Evolutionary conservation across 2,888 invertebrate species (phyloP).

Genomic region (Oxytorus armatus): DNA sequence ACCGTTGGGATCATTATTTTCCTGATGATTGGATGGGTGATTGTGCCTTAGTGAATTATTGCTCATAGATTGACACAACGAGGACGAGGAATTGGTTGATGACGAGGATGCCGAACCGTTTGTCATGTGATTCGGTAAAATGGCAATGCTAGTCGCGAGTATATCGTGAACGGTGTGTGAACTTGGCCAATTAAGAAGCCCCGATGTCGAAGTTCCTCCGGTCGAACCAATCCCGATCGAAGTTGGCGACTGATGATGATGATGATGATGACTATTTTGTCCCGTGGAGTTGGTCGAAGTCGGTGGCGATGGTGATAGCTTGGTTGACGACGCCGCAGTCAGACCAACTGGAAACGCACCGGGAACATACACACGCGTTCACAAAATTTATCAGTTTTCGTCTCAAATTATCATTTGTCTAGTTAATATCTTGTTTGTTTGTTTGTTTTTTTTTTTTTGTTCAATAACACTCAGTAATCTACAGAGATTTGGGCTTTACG

Average conservation of each 20-base stretch:
- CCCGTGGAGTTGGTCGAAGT: constrained; percentile 80
- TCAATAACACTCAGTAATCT: neutral
- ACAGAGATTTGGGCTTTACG: neutral
- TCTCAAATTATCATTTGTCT: constrained; percentile 9
- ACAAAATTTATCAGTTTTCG: constrained; percentile 58
- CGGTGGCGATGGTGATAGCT: constrained; percentile 83
- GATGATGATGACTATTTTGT: constrained; percentile 27
- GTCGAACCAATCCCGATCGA: constrained; percentile 82
- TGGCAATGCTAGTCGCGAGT: constrained; percentile 76
- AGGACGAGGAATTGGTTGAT: constrained; percentile 67
- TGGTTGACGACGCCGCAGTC: constrained; percentile 82
- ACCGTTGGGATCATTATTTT: constrained; percentile 67
- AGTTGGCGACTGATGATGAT: constrained; percentile 20
- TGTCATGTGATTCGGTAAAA: constrained; percentile 70
- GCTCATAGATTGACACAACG: constrained; percentile 74
- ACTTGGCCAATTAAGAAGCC: constrained; percentile 81
- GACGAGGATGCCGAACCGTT: constrained; percentile 73
- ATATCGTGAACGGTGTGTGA: constrained; percentile 83
- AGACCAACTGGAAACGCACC: constrained; percentile 78
- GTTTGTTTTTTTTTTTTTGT: constrained; percentile 11
- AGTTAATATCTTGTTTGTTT: no score
- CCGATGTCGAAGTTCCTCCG: constrained; percentile 57
- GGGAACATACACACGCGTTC: constrained; percentile 65
- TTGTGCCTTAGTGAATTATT: constrained; percentile 74
- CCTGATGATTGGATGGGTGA: constrained; percentile 63